Conservation (phyloP, 2,888 invertebrate genomes). For the Pediacus dermestoides region DNA sequence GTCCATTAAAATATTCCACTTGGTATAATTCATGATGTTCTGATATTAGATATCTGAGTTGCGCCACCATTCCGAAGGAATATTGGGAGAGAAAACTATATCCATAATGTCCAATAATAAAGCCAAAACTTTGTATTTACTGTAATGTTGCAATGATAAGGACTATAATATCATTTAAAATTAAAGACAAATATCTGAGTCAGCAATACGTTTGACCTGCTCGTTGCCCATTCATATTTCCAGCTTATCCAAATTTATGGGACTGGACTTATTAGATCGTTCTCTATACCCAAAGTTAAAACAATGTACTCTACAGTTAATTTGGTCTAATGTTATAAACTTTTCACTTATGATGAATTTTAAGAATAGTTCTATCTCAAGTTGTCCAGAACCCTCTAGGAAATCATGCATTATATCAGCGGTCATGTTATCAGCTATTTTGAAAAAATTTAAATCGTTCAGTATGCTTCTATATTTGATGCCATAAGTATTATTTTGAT, state of each 20-base stretch:
- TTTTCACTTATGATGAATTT: slow-evolving; percentile 14
- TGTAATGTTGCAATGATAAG: no score
- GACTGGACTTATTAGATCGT: slow-evolving; percentile 15
- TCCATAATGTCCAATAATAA: slow-evolving; percentile 2
- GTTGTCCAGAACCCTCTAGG: slow-evolving; percentile 25
- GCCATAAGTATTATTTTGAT: slow-evolving; percentile 12
- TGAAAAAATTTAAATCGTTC: slow-evolving; percentile 22
- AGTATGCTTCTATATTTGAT: slow-evolving; percentile 14
- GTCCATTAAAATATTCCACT: no score
- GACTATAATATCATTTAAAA: slow-evolving; percentile 7
- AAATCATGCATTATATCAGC: slow-evolving; percentile 30
- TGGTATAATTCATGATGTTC: slow-evolving; percentile 4
- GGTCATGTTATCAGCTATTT: slow-evolving; percentile 14
- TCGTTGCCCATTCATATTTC: slow-evolving; percentile 11
- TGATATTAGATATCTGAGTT: slow-evolving; percentile 1
- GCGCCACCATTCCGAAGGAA: no score
- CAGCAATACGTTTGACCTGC: slow-evolving; percentile 11
- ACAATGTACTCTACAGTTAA: slow-evolving; percentile 17
- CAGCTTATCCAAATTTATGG: slow-evolving; percentile 10
- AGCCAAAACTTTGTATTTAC: slow-evolving; percentile 11
- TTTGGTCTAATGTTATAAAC: slow-evolving; percentile 12
- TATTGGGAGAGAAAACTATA: no score
- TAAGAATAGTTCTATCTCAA: slow-evolving; percentile 20
- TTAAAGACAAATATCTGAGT: slow-evolving; percentile 8
- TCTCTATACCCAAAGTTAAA: slow-evolving; percentile 22